These are phyloP conservation scores for Mionectes olivaceus DNA, from an alignment of 2,797 vertebrate species.

Conservation along the genomic window DNA sequence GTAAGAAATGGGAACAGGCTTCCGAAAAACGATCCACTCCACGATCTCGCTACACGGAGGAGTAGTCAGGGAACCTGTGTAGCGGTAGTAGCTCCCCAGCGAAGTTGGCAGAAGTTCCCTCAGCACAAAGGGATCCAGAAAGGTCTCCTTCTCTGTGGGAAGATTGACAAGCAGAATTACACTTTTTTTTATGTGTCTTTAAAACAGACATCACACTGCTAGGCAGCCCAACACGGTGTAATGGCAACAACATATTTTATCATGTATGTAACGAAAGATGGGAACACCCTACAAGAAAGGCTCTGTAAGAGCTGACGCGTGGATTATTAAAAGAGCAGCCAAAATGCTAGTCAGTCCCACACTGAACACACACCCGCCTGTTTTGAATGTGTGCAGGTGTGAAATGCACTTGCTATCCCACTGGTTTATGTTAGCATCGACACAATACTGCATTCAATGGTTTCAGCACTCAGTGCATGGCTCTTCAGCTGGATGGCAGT, in stretches of 20 bases:
- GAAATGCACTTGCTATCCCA: background rate
- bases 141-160: constrained; percentile 93
- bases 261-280: background rate
- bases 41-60: constrained; percentile 96
- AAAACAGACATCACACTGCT: constrained; percentile 39
- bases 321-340: constrained; percentile 53
- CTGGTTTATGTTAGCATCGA: background rate
- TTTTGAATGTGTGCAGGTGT: background rate
- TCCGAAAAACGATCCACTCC: constrained; percentile 95
- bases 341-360: background rate
- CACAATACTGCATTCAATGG: background rate
- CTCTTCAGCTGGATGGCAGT: background rate
- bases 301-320: background rate
- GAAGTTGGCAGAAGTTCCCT: constrained; percentile 90
- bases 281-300: background rate
- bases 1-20: constrained; percentile 91
- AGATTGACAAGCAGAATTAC: constrained; percentile 50
- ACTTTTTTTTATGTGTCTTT: constrained; percentile 18
- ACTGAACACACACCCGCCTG: background rate
- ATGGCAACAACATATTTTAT: constrained; percentile 45
- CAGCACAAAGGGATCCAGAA: constrained; percentile 94
- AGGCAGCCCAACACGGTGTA: constrained; percentile 52
- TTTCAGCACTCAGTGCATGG: background rate
- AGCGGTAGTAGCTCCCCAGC: constrained; percentile 93
- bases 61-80: constrained; percentile 93